These are phyloP conservation scores for Rutilus rutilus DNA, from an alignment of 2,113 vertebrate genomes.

Conservation along the genomic window DNA sequence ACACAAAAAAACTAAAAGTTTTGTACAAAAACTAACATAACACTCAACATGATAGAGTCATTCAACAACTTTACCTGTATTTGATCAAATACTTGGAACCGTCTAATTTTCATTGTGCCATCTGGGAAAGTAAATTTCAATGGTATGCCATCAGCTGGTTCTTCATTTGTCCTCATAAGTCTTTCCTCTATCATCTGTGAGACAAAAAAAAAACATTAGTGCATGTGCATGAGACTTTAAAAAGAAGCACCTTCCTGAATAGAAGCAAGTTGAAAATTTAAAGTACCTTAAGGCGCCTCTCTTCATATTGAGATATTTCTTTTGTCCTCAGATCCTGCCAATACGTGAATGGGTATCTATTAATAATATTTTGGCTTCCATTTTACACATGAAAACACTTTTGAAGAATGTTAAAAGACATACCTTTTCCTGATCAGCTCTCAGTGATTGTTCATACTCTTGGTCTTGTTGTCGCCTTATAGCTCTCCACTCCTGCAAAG, in stretches of 20 bases:
- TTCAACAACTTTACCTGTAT: no score
- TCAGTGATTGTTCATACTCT: not conserved
- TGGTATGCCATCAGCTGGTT: not conserved
- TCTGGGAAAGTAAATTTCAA: no score
- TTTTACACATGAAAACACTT: not conserved
- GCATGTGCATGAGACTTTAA: not conserved
- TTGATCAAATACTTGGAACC: no score
- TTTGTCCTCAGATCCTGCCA: not conserved
- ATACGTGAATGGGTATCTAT: not conserved
- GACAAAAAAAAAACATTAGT: not conserved
- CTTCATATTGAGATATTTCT: not conserved
- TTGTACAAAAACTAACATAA: no score
- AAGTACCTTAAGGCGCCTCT: not conserved
- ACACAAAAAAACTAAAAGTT: no score
- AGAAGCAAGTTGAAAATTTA: not conserved
- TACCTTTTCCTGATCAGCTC: constrained; percentile 1
- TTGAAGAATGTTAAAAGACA: not conserved
- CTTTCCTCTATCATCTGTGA: not conserved
- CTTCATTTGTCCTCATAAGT: not conserved
- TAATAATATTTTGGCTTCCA: not conserved
- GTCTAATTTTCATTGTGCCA: no score
- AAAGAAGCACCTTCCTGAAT: not conserved
- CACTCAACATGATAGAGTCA: no score
- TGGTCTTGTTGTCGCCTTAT: not conserved
- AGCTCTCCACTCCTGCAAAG: not conserved